Base-by-base conservation (phyloP, 2,113 vertebrate species). In the Cyprinodon variegatus region DNA sequence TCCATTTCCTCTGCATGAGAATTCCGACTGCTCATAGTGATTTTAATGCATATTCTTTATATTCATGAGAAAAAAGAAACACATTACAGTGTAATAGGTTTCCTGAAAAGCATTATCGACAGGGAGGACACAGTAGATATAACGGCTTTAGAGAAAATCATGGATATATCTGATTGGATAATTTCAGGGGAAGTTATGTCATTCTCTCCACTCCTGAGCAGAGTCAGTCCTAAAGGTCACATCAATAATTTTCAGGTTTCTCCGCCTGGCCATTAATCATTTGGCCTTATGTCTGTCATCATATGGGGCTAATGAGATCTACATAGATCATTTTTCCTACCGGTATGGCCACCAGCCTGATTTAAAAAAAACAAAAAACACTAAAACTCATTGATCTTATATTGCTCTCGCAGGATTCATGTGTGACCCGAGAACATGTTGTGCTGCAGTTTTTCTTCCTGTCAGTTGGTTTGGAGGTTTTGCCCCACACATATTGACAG, bases 281-380 rank as follows among this genome's bases (percentile, higher is more conserved):
- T 81, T 69, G 79, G 81, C 80, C 43, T 68, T 82, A 76, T 67
- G 81, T 86, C 87, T 88, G 88, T 90, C 90, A 88, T 93, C 88
- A 89, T 87, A 74, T 84, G 83, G 77, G 88, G 78, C 85, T 93
- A 91, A 93, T 92, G 90, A 90, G 87, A 92, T 91, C 81, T 85
- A 85, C 88, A 90, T 91, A 91, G 90, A 92, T 92, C 78, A 88
- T 85, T 83, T 90, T 87, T 82, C 76, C 67, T 79, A 72, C 78
- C 74, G 82, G 59, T 57, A 83, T 87, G 83, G 90, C 83, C 83
- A 61, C 65, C 69, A 72, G 48, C 76, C 82, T 84, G 78, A 77
- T 69, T 86, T 53, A 46, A 65, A 68, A 50, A 20, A 68, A 43
- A 61, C 66, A 76, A 46, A 75, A 78, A 67, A 20, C 36, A 10